A percentile compares a stretch with the other conserved stretches of the same genome.
Evolutionary conservation across 2,797 vertebrate species (phyloP).

Genomic region (Lacerta agilis): DNA sequence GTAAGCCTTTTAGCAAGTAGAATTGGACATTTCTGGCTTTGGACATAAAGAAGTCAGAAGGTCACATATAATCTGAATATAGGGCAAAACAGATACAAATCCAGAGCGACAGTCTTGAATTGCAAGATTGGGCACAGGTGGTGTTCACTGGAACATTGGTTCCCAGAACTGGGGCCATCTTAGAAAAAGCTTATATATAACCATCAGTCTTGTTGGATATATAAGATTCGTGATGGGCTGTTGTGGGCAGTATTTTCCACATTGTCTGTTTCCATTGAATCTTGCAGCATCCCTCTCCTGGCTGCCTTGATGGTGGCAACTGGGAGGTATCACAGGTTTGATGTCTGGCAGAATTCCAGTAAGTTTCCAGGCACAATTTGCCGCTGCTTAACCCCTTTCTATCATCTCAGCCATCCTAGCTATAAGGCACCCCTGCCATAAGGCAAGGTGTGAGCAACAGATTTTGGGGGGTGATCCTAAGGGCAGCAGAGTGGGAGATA

Average conservation of each 20-base stretch:
- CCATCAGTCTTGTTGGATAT: background rate
- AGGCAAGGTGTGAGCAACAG: background rate
- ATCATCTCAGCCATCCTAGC: background rate
- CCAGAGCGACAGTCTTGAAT: background rate
- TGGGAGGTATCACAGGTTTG: background rate
- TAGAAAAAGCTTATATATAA: background rate
- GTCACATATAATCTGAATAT: background rate
- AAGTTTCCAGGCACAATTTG: background rate
- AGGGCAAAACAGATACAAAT: background rate
- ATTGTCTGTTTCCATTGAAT: no score
- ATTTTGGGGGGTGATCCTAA: background rate
- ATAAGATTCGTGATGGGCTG: background rate
- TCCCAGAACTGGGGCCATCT: background rate
- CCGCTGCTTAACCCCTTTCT: background rate
- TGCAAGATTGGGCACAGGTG: background rate
- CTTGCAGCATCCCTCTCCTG: no score
- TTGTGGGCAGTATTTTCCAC: no score
- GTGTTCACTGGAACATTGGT: background rate
- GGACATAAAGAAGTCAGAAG: background rate
- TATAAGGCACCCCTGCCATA: background rate
- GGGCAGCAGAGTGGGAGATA: background rate
- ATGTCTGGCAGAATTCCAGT: background rate
- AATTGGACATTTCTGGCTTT: background rate
- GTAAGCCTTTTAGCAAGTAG: background rate
- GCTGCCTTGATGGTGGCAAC: background rate